These are phyloP conservation scores for Sphaeridia pumilis DNA, from an alignment of 2,888 invertebrate genomes.

Conservation along the genomic window DNA sequence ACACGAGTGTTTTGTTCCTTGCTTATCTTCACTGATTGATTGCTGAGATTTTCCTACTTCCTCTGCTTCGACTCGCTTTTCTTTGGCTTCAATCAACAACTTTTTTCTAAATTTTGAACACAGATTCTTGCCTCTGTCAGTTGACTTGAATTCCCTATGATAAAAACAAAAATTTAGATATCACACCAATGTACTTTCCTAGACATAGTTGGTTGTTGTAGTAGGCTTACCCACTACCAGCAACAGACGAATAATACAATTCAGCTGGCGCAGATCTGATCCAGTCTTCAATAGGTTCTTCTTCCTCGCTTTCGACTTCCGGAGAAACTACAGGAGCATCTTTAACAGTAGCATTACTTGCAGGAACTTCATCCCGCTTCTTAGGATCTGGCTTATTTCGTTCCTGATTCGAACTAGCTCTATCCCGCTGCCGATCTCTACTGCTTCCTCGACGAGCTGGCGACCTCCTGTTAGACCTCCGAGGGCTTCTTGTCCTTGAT, in stretches of 20 bases:
- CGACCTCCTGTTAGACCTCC: too few relatives aligned
- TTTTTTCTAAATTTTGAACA: slow-evolving; percentile 62
- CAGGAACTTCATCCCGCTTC: too few relatives aligned
- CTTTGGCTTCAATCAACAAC: slow-evolving; percentile 55
- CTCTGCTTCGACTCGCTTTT: slow-evolving; percentile 31
- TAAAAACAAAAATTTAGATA: slow-evolving; percentile 37
- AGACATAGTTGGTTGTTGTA: neutral
- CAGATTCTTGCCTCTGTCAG: slow-evolving; percentile 55
- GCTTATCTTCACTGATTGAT: neutral
- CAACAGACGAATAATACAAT: slow-evolving; percentile 60
- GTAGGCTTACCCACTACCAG: slow-evolving; percentile 40
- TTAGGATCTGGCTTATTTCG: too few relatives aligned
- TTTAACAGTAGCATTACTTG: too few relatives aligned
- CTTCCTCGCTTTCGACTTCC: too few relatives aligned
- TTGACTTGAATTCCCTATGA: slow-evolving; percentile 54
- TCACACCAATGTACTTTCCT: neutral
- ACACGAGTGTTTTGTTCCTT: slow-evolving; percentile 9
- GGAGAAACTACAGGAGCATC: too few relatives aligned
- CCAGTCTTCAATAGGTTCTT: slow-evolving; percentile 52
- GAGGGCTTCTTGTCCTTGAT: too few relatives aligned
- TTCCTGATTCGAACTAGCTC: too few relatives aligned
- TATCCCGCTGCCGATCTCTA: too few relatives aligned
- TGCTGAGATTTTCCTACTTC: slow-evolving; percentile 38
- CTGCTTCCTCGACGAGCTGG: too few relatives aligned
- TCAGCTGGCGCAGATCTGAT: slow-evolving; percentile 84